Base-by-base conservation (phyloP, 1,140 invertebrate species). In the Cydia splendana region DNA sequence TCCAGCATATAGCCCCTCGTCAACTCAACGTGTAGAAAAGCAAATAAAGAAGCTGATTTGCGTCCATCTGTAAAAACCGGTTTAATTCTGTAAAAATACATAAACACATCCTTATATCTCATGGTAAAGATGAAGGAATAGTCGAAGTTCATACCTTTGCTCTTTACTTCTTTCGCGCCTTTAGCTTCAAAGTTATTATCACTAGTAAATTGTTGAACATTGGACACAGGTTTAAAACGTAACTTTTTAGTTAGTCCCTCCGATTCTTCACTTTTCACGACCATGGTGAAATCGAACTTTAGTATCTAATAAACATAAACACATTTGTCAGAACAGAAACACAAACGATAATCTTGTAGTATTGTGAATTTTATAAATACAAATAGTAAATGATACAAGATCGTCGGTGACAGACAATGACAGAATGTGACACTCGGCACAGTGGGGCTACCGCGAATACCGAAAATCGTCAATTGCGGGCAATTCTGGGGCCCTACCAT, bases 1-100 rank as follows among this genome's bases (percentile, higher is more conserved):
- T 99, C 98, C 38, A 99, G 91, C 82, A 97, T 94, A 93, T 99
- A 99, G 13, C 97, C 97, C 83, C 98, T 94, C 4, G 97, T 98
- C 80, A 99, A 93, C 93, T 99, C 98, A 48, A 97, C 95, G 85
- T 95, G 95, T 57, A 99, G 93, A 93, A 98, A 99, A 75, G 96
- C 94, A 76, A 95, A 93, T 57, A 97, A 89, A 4, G 96, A 96
- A 7, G 94, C 91, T 62, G 85, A 86, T 82, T 91, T 94, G 20
- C 93, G 94, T 81, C 77, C 79, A 85, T 90, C 90, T 92, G 81
- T 51, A 88, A 88, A 81, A 62, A 24, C 57, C 18, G 9, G 20
- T 62, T 62, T 20, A 62, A 2, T 10, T 62, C 20, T 24, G 57
- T 62, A 62, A 78, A 78, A 71, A 73, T 42, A 53, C n/a, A 77